phyloP scores from a whole-genome alignment of 2,797 vertebrate genomes.

The Cacajao melanocephalus region DNA sequence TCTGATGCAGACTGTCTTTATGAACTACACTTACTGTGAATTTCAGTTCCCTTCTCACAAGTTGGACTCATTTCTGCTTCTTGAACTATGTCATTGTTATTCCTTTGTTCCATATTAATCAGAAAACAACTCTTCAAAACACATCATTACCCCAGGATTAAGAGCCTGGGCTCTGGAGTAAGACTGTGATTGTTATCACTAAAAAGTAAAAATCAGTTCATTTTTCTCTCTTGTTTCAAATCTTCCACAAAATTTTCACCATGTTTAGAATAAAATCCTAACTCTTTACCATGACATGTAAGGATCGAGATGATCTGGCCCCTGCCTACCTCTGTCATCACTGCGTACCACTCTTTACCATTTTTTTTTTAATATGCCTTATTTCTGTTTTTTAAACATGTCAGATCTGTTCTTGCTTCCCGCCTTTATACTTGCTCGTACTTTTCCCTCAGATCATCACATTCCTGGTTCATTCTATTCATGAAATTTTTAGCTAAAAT shows the following conservation, averaged over 20 bases:
- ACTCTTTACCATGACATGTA: background rate
- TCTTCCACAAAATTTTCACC: background rate
- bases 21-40: background rate
- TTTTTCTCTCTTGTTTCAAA: background rate
- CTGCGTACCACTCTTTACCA: background rate
- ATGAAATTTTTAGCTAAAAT: background rate
- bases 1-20: background rate
- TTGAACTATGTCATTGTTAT: background rate
- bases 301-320: background rate
- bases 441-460: background rate
- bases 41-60: background rate
- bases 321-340: background rate
- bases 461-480: conserved; percentile 29
- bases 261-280: conserved; percentile 9
- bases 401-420: background rate
- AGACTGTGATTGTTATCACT: conserved; percentile 47
- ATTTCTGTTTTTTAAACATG: background rate
- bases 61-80: background rate
- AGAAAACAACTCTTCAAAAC: conserved; percentile 18
- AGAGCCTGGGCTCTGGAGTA: background rate
- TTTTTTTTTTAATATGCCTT: background rate
- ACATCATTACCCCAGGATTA: background rate
- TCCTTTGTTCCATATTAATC: conserved; percentile 21
- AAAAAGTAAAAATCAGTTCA: conserved; percentile 19
- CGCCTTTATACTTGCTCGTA: background rate